These are phyloP conservation scores for Euura saliciscinereae DNA, from an alignment of 1,140 invertebrate genomes.

Conservation along the genomic window DNA sequence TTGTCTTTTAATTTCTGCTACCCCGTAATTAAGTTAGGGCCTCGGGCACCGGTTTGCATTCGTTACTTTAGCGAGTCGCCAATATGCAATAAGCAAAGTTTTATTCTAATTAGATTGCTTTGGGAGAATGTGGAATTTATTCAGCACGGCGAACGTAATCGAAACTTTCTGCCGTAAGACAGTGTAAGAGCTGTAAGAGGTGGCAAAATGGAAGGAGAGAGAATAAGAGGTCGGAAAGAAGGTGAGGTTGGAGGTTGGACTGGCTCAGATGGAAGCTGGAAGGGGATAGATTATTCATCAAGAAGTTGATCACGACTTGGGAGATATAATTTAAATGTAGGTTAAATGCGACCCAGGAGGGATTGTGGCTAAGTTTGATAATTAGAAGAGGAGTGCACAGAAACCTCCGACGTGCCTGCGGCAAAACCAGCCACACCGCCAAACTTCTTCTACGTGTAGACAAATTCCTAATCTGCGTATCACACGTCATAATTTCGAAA, in stretches of 20 bases:
- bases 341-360: slow-evolving; percentile 13
- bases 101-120: slow-evolving; percentile 7
- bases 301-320: slow-evolving; percentile 13
- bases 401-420: neutral
- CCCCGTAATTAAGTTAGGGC: slow-evolving; percentile 2
- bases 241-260: neutral
- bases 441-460: neutral
- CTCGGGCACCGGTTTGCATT: neutral
- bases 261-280: neutral
- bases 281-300: slow-evolving; percentile 11
- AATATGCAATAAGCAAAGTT: slow-evolving; percentile 5
- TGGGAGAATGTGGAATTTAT: slow-evolving; percentile 13
- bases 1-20: neutral
- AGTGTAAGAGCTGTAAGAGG: neutral
- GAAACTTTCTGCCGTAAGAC: slow-evolving; percentile 3
- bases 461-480: neutral
- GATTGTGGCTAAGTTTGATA: slow-evolving; percentile 11
- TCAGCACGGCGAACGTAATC: slow-evolving; percentile 10
- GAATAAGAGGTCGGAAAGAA: neutral
- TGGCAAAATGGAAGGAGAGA: neutral
- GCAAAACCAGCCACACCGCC: neutral
- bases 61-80: neutral
- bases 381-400: slow-evolving; percentile 7
- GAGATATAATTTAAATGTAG: slow-evolving; percentile 15
- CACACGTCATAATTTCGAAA: neutral